Conservation (phyloP, 2,888 invertebrate genomes). For the Leucoma salicis region DNA sequence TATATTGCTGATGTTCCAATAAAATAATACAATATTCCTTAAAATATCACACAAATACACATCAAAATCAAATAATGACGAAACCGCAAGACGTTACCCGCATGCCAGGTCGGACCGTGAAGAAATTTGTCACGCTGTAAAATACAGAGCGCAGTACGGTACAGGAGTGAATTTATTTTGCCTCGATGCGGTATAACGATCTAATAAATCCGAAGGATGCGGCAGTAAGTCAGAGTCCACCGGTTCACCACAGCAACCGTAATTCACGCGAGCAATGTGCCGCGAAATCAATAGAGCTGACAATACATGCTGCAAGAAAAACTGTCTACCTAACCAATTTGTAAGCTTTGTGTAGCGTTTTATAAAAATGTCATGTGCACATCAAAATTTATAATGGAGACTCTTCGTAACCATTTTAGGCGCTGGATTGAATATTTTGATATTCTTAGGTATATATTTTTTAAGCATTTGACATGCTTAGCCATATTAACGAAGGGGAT, state of each 20-base stretch:
- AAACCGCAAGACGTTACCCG: conserved; percentile 56
- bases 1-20: no score
- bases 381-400: conserved; percentile 8
- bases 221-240: conserved; percentile 66
- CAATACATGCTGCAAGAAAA: conserved; percentile 37
- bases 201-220: conserved; percentile 73
- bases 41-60: conserved; percentile 5
- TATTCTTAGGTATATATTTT: no score
- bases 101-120: conserved; percentile 40
- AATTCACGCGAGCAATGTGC: conserved; percentile 73
- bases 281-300: conserved; percentile 77
- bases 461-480: no score
- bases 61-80: conserved; percentile 32
- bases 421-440: no score
- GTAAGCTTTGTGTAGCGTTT: conserved; percentile 21
- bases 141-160: conserved; percentile 59
- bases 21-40: background rate
- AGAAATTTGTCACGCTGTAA: conserved; percentile 64
- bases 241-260: conserved; percentile 67
- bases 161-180: conserved; percentile 68
- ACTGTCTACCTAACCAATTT: conserved; percentile 28
- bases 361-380: conserved; percentile 34
- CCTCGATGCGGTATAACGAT: conserved; percentile 69
- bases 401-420: no score
- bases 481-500: no score